Evolutionary conservation across 2,888 invertebrate species (phyloP), one percentile per base, ranked within the genome.

Genomic region (Ennomos fuscantarius): DNA sequence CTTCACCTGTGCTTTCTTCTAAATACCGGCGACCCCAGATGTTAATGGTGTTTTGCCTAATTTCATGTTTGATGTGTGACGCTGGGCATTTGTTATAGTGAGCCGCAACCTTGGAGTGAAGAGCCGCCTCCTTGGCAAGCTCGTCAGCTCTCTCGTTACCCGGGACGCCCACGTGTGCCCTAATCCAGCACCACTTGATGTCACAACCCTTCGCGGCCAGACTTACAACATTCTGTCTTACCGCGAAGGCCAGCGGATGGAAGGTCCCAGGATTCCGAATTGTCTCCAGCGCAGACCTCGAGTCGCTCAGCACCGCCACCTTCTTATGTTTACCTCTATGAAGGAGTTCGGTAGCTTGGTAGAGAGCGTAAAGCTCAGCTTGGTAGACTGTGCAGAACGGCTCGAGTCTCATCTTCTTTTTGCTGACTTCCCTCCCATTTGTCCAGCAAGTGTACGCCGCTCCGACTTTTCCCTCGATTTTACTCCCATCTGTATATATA

Each of bases 281-380:
- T 0, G 32, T 36, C 11, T 59, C 34, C 1, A 54, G 41, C 3
- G 53, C 49, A 1, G 58, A 48, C 33, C 54, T 51, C 10, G 59
- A 55, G 42, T 60, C 59, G 13, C 59, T 54, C 8, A 46, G 37
- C n/a, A 59, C 24, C 1, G 12, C 50, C 2, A 35, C 31, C 2
- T 32, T 8, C 0, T 0, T n/a, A 2, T 36, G 39, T 9, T 40
- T 45, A 8, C 10, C 24, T 9, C 15, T 45, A 5, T 24, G 15
- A 2, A 46, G n/a, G 0, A 34, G n/a, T 32, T 37, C 43, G 0
- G 45, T 54, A 39, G 52, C 55, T 13, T 51, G 15, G n/a, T 39
- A 33, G 1, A 53, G n/a, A 1, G 62, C 62, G 2, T 44, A 41
- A 0, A 62, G 42, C 39, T 58, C 58, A 1, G 61, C 54, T 33